Evolutionary conservation across 1,140 invertebrate species (phyloP), one percentile per base, ranked within the genome.

Genomic region (Drosophila arizonae): DNA sequence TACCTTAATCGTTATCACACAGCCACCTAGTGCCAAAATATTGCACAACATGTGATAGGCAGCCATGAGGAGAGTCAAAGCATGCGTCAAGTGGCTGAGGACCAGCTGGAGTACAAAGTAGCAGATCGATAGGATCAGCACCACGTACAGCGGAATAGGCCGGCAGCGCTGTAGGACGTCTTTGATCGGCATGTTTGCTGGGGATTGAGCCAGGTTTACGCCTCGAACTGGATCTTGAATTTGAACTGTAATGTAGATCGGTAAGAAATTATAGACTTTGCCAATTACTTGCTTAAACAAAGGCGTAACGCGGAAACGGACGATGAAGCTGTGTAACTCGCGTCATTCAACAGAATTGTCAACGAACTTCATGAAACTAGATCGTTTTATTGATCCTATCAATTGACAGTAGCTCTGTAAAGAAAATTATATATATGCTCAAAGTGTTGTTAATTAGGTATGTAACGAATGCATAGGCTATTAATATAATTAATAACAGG

Each of bases 1-100:
- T 92, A 96, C 96, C 94, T 96, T 96, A 66, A 96, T 93, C 9
- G 95, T 95, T 17, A 95, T 92, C 39, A 97, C 94, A 86, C 95
- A 95, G 9, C 96, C 95, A 10, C 93, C 88, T 8, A 97, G 93
- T 8, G 95, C 95, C 28, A 96, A 93, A 51, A 96, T 94, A 82
- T 96, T 97, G 91, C 96, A 97, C 5, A 98, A 93, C 92, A 96
- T 96, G 91, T 97, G 96, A 92, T 97, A 97, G 6, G 96, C 95
- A 87, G 97, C 96, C 66, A 97, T 94, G 13, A 97, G 94, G 1
- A 98, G 93, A 0, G 96, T 97, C 33, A 97, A 93, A 1, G 96
- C 95, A 87, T 97, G 96, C 2, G 96, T 97, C 45, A 96, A 92
- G 87, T 97, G 95, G 74, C 95, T 96, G 0, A 95, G 93, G 51